Evolutionary conservation across 92 coral and sea anemone species (phyloP), one percentile per base, ranked within the genome.

Genomic region (Zoanthus sansibaricus): DNA sequence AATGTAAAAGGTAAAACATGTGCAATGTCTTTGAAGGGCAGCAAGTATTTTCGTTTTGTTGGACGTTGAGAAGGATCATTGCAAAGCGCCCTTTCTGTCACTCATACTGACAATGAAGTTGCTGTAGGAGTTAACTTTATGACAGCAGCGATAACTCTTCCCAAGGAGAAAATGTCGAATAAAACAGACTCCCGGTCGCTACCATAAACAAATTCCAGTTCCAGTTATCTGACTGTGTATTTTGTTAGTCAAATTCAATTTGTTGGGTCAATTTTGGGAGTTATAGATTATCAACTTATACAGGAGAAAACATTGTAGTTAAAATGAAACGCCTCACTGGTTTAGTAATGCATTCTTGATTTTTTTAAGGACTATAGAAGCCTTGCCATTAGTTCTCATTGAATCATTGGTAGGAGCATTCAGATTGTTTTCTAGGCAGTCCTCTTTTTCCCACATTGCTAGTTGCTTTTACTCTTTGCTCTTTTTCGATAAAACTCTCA

Each of bases 361-460:
- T n/a, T n/a, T n/a, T n/a, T n/a, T n/a, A n/a, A n/a, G n/a, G n/a
- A n/a, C n/a, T n/a, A n/a, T n/a, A n/a, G n/a, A n/a, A n/a, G n/a
- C n/a, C n/a, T n/a, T n/a, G n/a, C n/a, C n/a, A n/a, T n/a, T n/a
- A n/a, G n/a, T n/a, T n/a, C n/a, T n/a, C n/a, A n/a, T n/a, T n/a
- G n/a, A n/a, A n/a, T n/a, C n/a, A 62, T 62, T n/a, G 69, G 69
- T 62, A 62, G 69, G 69, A 62, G 69, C n/a, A 62, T 18, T 62
- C 25, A 62, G 6, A n/a, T 62, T 62, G 69, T 62, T 62, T 62
- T 62, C n/a, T 11, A 62, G 9, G 69, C 69, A 62, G n/a, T 62
- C n/a, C n/a, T 62, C 31, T 8, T 62, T 62, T 62, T 62, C 69
- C 69, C 69, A 62, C 31, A 62, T 62, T 62, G 31, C 6, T 62